Percentiles rank a stretch among this genome's conserved stretches.
Evolutionary conservation across 2,797 vertebrate species (phyloP).

Genomic region (Ammospiza maritima): DNA sequence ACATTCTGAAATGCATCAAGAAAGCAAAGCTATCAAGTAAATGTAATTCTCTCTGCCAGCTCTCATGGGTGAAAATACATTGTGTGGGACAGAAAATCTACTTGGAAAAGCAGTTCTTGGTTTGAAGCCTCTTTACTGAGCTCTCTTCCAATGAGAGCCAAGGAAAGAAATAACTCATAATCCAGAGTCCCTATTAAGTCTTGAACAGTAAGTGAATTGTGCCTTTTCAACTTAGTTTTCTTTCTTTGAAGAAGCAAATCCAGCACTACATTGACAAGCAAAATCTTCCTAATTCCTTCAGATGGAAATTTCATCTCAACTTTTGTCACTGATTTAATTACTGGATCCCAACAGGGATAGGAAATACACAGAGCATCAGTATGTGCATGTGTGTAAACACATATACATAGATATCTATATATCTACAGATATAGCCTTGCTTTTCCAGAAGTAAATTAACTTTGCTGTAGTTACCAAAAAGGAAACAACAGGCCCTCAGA

Average conservation of each 20-base stretch:
- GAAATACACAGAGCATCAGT: not conserved
- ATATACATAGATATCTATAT: not conserved
- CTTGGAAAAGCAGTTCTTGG: not conserved
- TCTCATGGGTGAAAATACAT: not conserved
- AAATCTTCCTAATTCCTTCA: not conserved
- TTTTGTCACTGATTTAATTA: not conserved
- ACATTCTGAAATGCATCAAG: not conserved
- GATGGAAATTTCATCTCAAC: not conserved
- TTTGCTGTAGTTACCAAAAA: not conserved
- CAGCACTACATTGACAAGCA: not conserved
- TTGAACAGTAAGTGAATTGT: not conserved
- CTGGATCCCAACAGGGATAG: not conserved
- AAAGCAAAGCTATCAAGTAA: not conserved
- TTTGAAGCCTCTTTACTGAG: not conserved
- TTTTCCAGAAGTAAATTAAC: not conserved
- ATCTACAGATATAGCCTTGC: not conserved
- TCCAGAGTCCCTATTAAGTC: not conserved
- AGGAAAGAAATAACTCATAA: not conserved
- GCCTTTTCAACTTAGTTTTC: not conserved
- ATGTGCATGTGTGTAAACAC: rapidly evolving
- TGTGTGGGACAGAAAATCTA: not conserved
- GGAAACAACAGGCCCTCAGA: not conserved
- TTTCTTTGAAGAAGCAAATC: not conserved
- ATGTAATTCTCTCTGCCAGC: not conserved
- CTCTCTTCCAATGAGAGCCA: not conserved